These are phyloP conservation scores for Alectura lathami DNA, from an alignment of 2,113 vertebrate species.

Conservation along the genomic window DNA sequence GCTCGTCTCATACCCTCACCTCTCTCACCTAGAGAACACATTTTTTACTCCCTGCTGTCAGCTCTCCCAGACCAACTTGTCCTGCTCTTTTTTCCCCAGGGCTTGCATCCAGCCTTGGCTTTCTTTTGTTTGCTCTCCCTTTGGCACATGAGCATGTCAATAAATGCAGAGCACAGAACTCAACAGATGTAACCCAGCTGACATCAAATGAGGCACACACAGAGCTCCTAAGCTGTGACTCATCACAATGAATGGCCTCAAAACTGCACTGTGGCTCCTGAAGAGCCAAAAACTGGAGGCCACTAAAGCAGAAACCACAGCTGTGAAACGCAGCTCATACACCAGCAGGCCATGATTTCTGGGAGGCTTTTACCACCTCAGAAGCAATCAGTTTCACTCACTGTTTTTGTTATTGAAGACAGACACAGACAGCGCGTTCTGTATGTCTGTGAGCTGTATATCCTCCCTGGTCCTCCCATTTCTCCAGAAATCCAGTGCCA, in stretches of 20 bases:
- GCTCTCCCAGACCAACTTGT: neutral
- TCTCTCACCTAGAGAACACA: neutral
- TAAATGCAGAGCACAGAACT: neutral
- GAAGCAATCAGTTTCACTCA: slow-evolving; percentile 70
- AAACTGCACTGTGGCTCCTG: neutral
- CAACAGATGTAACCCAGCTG: rapidly evolving
- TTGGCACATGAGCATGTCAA: neutral
- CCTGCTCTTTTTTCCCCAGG: neutral
- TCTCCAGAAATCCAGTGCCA: slow-evolving; percentile 89
- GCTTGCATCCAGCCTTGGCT: neutral
- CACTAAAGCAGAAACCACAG: neutral
- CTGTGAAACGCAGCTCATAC: neutral
- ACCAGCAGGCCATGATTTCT: neutral
- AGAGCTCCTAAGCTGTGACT: neutral
- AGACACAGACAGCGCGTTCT: slow-evolving; percentile 78
- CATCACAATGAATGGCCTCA: neutral
- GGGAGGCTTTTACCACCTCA: neutral
- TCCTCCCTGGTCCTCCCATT: slow-evolving; percentile 83
- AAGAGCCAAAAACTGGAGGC: neutral
- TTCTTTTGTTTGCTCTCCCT: neutral
- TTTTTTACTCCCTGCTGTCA: neutral
- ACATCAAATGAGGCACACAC: neutral
- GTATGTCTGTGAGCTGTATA: slow-evolving; percentile 85
- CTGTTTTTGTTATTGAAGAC: slow-evolving; percentile 94
- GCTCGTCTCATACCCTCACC: neutral